Evolutionary conservation across 2,113 vertebrate species (phyloP), one percentile per base, ranked within the genome.

Genomic region (Rallus limicola): DNA sequence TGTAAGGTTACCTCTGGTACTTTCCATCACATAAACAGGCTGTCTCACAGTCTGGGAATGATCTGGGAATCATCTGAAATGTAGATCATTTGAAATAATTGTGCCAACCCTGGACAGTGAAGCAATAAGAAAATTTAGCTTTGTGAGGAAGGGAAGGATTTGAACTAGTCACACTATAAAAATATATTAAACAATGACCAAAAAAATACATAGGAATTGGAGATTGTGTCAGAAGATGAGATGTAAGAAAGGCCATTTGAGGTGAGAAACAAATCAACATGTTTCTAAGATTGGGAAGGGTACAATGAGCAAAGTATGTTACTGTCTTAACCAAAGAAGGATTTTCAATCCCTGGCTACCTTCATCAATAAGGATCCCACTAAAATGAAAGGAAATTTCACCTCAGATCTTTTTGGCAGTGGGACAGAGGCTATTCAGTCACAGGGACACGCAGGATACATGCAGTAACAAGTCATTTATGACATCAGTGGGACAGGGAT

Each of bases 21-120:
- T 96, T 96, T 94, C 93, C 90, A 86, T 76, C 95, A 84, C 80
- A 89, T 90, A 96, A 93, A 96, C 96, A 93, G 80, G 88, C 69
- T 97, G 90, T 79, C 95, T 97, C 96, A 97, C 93, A 96, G 96
- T 97, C 96, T 97, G 86, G 96, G 96, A 96, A 97, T 97, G 93
- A 95, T 97, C 86, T 95, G 80, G 86, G 86, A 97, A 96, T 94
- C 90, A 95, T 97, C 74, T 97, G 93, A 95, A 94, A 95, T 95
- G 90, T 64, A 96, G 93, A 95, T 93, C 71, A 93, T 94, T 93
- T 96, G 60, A 78, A 95, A 92, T 69, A 89, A 88, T 94, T 94
- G 76, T 94, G 95, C 95, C 96, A 97, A 48, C 28, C 31, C 80
- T 91, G 74, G 60, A 94, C 48, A 91, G 74, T 72, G 92, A 93